Base-by-base conservation (phyloP, 1,140 invertebrate genomes). In the Pseudomyrmex flavicornis region DNA sequence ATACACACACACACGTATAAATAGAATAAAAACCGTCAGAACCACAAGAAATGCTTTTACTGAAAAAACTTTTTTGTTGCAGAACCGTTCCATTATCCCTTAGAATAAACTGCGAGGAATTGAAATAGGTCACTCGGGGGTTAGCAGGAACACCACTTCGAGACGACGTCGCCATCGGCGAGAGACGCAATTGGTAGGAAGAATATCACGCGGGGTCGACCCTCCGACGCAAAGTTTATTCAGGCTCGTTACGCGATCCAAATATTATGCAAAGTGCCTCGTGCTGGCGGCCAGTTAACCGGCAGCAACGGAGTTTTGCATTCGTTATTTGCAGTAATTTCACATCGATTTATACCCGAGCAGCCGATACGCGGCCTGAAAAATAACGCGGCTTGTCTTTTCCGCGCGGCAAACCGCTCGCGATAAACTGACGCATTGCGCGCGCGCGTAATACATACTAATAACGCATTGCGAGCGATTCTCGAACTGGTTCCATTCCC, bases 221-320 rank as follows among this genome's bases (percentile, higher is more conserved):
- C 72, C 62, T 66, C 74, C 80, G 70, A 66, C 66, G 44, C 83
- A 26, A 83, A 87, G 89, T 91, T 80, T 91, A 90, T 89, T 89
- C 88, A 73, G 82, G 72, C 86, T 88, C 88, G 89, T 92, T 92
- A 91, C 85, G 88, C 80, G 87, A 91, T 87, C 88, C 90, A 89
- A 92, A 92, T 92, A 92, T 91, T 91, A 91, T 92, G 91, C 90
- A 92, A 92, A 92, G 85, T 89, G 84, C 70, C 48, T 90, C 88
- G 88, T 90, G 91, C 84, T 90, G 89, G 84, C 62, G 83, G 83
- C 82, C 85, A 90, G 87, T 91, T 88, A 88, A 85, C 84, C 80
- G 72, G 74, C 85, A 89, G 69, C 75, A 88, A 61, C 72, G 62
- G 74, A 77, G 44, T n/a, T 72, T 68, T 62, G 86, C 73, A 88